Conservation (phyloP, 2,113 vertebrate genomes). For the Falco punctatus region DNA sequence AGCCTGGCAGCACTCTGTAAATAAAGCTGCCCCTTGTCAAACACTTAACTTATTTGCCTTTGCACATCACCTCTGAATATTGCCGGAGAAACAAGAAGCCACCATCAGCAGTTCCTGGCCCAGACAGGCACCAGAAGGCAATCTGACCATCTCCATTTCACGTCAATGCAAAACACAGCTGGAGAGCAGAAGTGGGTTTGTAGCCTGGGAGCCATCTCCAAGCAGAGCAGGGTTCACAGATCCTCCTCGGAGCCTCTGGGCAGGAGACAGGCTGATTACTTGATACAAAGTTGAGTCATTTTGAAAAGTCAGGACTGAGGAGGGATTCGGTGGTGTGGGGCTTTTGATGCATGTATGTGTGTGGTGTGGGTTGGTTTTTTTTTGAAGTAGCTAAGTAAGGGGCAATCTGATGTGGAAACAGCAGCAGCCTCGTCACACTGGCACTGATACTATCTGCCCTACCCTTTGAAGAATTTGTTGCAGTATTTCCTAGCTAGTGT, state of each 20-base stretch:
- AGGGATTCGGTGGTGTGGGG: neutral
- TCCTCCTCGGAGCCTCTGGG: neutral
- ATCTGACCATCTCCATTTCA: neutral
- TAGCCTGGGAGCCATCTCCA: neutral
- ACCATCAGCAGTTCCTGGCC: neutral
- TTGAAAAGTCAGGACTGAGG: neutral
- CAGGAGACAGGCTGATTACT: neutral
- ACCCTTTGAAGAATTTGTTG: neutral
- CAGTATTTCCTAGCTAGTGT: neutral
- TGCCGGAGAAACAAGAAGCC: neutral
- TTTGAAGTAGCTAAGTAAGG: neutral
- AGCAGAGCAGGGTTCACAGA: neutral
- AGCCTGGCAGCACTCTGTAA: constrained; percentile 4
- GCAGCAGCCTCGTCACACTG: neutral
- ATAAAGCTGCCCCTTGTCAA: constrained; percentile 23
- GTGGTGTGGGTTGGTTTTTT: neutral
- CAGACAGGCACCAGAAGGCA: constrained; percentile 41
- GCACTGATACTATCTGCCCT: neutral
- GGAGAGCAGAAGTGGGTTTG: neutral
- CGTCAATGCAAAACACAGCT: neutral
- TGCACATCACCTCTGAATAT: neutral
- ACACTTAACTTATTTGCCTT: neutral
- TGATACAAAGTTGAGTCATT: neutral
- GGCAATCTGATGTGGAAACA: neutral
- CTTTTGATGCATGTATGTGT: neutral